phyloP scores from a whole-genome alignment of 2,888 invertebrate genomes.

The Pseudococcus longispinus region DNA sequence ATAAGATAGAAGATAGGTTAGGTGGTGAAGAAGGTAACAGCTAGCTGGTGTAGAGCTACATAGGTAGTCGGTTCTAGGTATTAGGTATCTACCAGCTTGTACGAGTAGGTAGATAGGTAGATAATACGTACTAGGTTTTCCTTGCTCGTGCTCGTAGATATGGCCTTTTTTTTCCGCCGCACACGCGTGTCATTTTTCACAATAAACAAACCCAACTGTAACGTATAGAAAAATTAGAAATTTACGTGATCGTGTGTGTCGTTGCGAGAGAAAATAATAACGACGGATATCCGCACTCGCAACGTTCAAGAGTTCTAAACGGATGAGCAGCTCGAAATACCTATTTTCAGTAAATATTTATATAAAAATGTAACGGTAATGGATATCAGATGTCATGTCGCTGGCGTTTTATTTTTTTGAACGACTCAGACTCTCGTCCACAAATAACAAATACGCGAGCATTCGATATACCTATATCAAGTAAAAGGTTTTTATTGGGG shows the following conservation, averaged over 20 bases:
- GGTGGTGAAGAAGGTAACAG: too few relatives aligned
- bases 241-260: background rate
- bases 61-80: background rate
- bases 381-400: slow-evolving; percentile 1
- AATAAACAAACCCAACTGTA: background rate
- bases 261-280: slow-evolving; percentile 6
- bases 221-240: background rate
- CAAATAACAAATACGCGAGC: too few relatives aligned
- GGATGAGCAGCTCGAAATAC: background rate
- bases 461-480: too few relatives aligned
- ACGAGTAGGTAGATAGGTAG: background rate
- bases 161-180: background rate
- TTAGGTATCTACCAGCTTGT: background rate
- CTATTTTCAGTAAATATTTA: background rate
- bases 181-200: background rate
- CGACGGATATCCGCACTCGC: background rate
- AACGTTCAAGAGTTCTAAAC: background rate
- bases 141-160: background rate
- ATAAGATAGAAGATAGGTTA: too few relatives aligned
- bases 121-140: background rate
- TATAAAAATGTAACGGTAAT: background rate
- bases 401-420: background rate
- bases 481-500: background rate
- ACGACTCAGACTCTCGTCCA: background rate
- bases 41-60: too few relatives aligned